phyloP scores from a whole-genome alignment of 1,140 invertebrate species.

The Pseudomyrmex dendroicus region DNA sequence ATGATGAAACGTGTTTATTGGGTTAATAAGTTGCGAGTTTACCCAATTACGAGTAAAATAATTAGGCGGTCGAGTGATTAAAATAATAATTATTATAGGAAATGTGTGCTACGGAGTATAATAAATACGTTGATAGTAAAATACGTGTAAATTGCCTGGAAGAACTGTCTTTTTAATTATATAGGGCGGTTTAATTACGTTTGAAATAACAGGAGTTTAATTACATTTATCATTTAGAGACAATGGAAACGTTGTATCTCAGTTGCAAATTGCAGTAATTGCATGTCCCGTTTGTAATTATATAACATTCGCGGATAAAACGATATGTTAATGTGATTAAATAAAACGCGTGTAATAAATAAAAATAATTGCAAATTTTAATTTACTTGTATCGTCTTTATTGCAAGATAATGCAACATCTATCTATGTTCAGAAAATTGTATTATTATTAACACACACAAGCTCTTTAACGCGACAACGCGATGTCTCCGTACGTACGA shows the following conservation, averaged over 20 bases:
- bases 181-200: constrained; percentile 38
- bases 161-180: constrained; percentile 54
- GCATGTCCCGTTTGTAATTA: constrained; percentile 41
- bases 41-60: constrained; percentile 41
- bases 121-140: constrained; percentile 16
- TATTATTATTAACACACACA: not conserved
- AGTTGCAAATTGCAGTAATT: constrained; percentile 40
- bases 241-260: constrained; percentile 32
- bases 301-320: constrained; percentile 29
- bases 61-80: constrained; percentile 34
- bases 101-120: too few species aligned
- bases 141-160: constrained; percentile 34
- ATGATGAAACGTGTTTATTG: constrained; percentile 10
- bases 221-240: constrained; percentile 54
- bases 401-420: constrained; percentile 1
- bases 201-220: constrained; percentile 48
- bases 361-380: constrained; percentile 6
- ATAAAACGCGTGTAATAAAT: constrained; percentile 42
- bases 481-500: not conserved
- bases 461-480: not conserved
- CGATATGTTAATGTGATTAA: constrained; percentile 43
- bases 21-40: constrained; percentile 36
- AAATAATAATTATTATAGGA: constrained; percentile 38
- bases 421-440: not conserved
- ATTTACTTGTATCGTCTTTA: constrained; percentile 9